Percentiles rank a stretch among this genome's conserved stretches.
Evolutionary conservation across 92 coral and sea anemone genomes (phyloP).

Genomic region (Epizoanthus illoricatus): DNA sequence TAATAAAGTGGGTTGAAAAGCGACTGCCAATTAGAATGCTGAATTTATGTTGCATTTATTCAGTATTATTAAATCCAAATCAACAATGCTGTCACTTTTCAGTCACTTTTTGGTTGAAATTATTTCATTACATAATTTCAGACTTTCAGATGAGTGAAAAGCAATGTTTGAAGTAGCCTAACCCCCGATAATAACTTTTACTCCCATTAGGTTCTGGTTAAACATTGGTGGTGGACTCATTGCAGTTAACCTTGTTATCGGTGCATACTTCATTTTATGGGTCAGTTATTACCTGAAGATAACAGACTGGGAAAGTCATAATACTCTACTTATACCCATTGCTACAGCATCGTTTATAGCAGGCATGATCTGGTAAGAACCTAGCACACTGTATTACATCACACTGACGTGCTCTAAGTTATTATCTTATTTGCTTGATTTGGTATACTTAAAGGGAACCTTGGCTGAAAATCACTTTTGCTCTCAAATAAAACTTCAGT

Average conservation of each 20-base stretch:
- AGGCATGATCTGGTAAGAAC: constrained; percentile 91
- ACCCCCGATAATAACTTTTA: background rate
- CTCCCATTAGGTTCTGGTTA: constrained; percentile 73
- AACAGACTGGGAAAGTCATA: constrained; percentile 84
- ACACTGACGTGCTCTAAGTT: too few relatives aligned
- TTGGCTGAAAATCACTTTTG: too few relatives aligned
- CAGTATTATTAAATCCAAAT: too few relatives aligned
- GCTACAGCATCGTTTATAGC: constrained; percentile 87
- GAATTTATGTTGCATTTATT: too few relatives aligned
- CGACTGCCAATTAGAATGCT: too few relatives aligned
- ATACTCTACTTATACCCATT: constrained; percentile 80
- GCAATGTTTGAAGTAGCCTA: background rate
- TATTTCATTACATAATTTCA: background rate
- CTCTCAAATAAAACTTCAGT: too few relatives aligned
- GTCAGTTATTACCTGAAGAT: constrained; percentile 80
- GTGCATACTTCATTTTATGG: constrained; percentile 84
- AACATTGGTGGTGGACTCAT: constrained; percentile 81
- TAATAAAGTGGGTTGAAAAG: too few relatives aligned
- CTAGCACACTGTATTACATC: too few relatives aligned
- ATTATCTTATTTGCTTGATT: background rate
- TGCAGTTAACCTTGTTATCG: constrained; percentile 72
- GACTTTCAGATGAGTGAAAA: background rate
- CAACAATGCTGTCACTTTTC: background rate
- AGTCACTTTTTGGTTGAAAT: background rate
- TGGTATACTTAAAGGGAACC: background rate